These are phyloP conservation scores for Andricus grossulariae DNA, from an alignment of 1,140 invertebrate genomes.

Conservation along the genomic window DNA sequence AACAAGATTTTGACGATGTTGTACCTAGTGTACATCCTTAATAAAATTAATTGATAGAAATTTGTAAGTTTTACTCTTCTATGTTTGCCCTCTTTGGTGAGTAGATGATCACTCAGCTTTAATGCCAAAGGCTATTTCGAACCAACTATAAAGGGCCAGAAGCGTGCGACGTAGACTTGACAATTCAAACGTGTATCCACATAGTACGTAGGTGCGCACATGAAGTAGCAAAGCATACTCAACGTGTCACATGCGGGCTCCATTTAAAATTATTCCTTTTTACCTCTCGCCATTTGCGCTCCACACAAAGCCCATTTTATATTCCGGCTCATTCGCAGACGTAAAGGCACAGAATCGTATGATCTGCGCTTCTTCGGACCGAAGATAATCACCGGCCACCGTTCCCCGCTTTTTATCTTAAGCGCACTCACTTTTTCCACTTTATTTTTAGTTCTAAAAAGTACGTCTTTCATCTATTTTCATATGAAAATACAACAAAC, in stretches of 20 bases:
- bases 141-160: conserved; percentile 45
- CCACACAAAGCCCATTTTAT: conserved; percentile 60
- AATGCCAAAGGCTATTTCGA: conserved; percentile 53
- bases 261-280: conserved; percentile 65
- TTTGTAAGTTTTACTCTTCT: background rate
- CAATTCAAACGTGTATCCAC: conserved; percentile 44
- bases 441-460: background rate
- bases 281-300: conserved; percentile 51
- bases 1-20: no score
- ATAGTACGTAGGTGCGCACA: conserved; percentile 31
- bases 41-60: no score
- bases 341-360: conserved; percentile 52
- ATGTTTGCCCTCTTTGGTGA: background rate
- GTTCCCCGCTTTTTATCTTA: conserved; percentile 10
- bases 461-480: background rate
- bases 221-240: conserved; percentile 43
- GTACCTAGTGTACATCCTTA: no score
- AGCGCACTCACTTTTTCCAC: background rate
- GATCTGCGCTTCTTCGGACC: conserved; percentile 41
- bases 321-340: conserved; percentile 45
- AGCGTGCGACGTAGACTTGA: conserved; percentile 14
- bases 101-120: conserved; percentile 50
- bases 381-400: conserved; percentile 42
- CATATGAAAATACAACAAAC: background rate
- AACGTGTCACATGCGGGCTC: conserved; percentile 59